Conservation (phyloP, 2,113 vertebrate species). For the Trematomus loennbergii region DNA sequence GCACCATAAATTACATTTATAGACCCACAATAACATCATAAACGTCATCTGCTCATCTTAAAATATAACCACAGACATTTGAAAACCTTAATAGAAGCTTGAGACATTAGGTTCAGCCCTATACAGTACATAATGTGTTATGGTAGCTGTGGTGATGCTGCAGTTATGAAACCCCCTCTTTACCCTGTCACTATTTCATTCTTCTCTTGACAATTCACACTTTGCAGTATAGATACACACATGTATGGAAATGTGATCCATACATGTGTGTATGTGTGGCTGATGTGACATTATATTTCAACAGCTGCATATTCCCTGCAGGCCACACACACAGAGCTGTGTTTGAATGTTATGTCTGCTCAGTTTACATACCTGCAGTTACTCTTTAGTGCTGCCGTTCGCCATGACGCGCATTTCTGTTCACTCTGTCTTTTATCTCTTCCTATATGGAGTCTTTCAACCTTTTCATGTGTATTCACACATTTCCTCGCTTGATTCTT, state of each 20-base stretch:
- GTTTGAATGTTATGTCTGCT: conserved; percentile 45
- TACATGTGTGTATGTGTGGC: too few relatives aligned
- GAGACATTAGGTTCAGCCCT: not conserved
- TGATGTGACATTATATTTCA: conserved; percentile 23
- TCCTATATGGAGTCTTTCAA: too few relatives aligned
- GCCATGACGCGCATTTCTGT: not conserved
- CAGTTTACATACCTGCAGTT: conserved; percentile 51
- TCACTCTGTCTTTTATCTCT: too few relatives aligned
- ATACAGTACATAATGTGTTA: too few relatives aligned
- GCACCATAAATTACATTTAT: too few relatives aligned
- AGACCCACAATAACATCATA: too few relatives aligned
- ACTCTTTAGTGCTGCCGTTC: conserved; percentile 16
- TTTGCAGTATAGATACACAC: not conserved
- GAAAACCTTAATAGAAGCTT: too few relatives aligned
- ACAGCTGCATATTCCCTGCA: not conserved
- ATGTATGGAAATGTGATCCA: conserved; percentile 10
- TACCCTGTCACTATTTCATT: not conserved
- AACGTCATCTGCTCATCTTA: too few relatives aligned
- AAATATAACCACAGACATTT: too few relatives aligned
- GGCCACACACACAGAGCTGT: not conserved
- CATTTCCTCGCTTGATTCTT: too few relatives aligned
- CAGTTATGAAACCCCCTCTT: not conserved
- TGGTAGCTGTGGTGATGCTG: not conserved
- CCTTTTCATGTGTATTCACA: too few relatives aligned
- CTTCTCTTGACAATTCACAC: not conserved